Evolutionary conservation across 2,888 invertebrate genomes (phyloP), one percentile per base, ranked within the genome.

Genomic region (Smittia sp.): DNA sequence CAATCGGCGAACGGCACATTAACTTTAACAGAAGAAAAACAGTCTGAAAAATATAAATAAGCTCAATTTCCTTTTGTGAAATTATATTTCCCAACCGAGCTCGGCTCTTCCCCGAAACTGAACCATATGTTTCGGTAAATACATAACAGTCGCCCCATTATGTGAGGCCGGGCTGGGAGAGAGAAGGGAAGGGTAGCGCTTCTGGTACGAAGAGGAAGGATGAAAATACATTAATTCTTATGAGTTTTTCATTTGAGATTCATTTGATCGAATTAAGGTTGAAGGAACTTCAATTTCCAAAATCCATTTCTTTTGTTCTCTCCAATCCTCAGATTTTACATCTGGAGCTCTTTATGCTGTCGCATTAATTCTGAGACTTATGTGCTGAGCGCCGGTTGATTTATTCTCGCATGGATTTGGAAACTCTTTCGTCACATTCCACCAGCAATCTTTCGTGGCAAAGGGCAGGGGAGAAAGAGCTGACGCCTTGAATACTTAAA

Each of bases 241-340:
- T 58, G 58, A 58, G 58, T 58, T 58, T 58, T 58, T 58, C 58
- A 58, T 58, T 58, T 22, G 58, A 22, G 22, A 58, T 58, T 58
- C 58, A 58, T 58, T 58, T 58, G 58, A 58, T 58, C 58, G 58
- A 58, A 58, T 58, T 58, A 58, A 18, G 58, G 58, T 58, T 58
- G 9, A 32, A 32, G 32, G 32, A 32, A 9, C 32, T 32, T 46
- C 46, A 46, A 46, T 46, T 46, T 46, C 15, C 46, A n/a, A 11
- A 46, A 46, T 46, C 15, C 46, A 46, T 46, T 46, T 46, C 46
- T 46, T 11, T 46, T 46, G 11, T 46, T 46, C 46, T 11, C n/a
- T 32, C 32, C n/a, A n/a, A 38, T 46, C 46, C 2, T 11, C 15
- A 11, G 11, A 38, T 38, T 38, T 38, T 11, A 46, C 11, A n/a